These are phyloP conservation scores for Coluber constrictor DNA, from an alignment of 2,797 vertebrate species.

Conservation along the genomic window DNA sequence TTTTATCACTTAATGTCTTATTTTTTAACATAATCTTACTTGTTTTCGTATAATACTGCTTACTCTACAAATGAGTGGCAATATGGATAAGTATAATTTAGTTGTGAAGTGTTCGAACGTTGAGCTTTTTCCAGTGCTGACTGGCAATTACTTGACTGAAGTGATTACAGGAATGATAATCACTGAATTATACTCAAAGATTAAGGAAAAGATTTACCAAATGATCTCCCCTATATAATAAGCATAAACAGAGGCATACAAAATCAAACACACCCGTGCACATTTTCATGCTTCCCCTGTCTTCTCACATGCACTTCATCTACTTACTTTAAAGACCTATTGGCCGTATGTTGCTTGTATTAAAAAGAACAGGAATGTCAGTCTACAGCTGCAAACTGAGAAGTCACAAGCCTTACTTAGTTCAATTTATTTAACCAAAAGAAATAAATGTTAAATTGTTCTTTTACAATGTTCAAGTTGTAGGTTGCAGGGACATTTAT, in stretches of 20 bases:
- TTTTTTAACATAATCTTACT: background rate
- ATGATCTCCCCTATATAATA: background rate
- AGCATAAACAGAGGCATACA: background rate
- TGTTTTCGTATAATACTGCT: background rate
- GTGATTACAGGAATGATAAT: background rate
- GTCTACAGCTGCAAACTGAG: constrained; percentile 1
- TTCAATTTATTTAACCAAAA: background rate
- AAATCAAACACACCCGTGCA: background rate
- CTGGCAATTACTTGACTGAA: background rate
- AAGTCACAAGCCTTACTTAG: background rate
- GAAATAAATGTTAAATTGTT: constrained; percentile 23
- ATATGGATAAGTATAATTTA: background rate
- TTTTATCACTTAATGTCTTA: background rate
- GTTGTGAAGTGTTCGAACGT: background rate
- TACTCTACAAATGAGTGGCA: background rate
- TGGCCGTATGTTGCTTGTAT: background rate
- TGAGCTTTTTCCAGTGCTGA: background rate
- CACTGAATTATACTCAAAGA: background rate
- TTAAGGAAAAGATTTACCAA: background rate
- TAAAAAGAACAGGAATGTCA: constrained; percentile 18
- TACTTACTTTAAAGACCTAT: background rate
- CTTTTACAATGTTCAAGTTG: constrained; percentile 50
- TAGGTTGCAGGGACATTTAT: constrained; percentile 38
- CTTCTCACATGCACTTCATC: background rate
- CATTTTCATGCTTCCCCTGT: background rate